Base-by-base conservation (phyloP, 1,140 invertebrate genomes). In the Charaxes varanes region DNA sequence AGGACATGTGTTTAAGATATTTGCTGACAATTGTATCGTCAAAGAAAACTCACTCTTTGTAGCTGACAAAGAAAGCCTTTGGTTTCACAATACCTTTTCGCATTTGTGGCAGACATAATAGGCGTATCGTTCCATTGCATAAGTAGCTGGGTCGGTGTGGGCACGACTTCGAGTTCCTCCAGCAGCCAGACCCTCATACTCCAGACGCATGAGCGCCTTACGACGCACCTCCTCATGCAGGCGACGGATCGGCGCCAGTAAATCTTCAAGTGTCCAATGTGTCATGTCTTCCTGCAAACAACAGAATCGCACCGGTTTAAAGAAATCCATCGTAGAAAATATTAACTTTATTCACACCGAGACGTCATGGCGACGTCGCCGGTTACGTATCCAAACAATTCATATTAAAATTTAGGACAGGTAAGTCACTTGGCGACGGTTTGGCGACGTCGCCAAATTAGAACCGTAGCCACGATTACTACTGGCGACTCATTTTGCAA, bases 21-120 rank as follows among this genome's bases (percentile, higher is more conserved):
- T n/a, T n/a, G n/a, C n/a, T n/a, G n/a, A n/a, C 18, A 19, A 19
- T 19, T 19, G 18, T 19, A 19, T n/a, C n/a, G n/a, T n/a, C n/a
- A n/a, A n/a, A n/a, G n/a, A n/a, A n/a, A n/a, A n/a, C n/a, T n/a
- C n/a, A n/a, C n/a, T n/a, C n/a, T n/a, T n/a, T n/a, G n/a, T n/a
- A n/a, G n/a, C n/a, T n/a, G n/a, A n/a, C n/a, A n/a, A n/a, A n/a
- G n/a, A n/a, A n/a, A n/a, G n/a, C n/a, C n/a, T n/a, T n/a, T n/a
- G n/a, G n/a, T n/a, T n/a, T n/a, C n/a, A n/a, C n/a, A 5, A 5
- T 31, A 93, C 93, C 88, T 97, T 99, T 53, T 94, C 92, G 70
- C 97, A 99, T 77, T 98, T 98, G 73, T 90, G 97, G 72, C 97
- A 99, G 7, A 99, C 96, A 72, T 99, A 99, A 73, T 99, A 99